Percentiles rank a stretch among this genome's conserved stretches.
Conservation (phyloP, 2,113 vertebrate species). For the Telmatochromis bifrenatus region DNA sequence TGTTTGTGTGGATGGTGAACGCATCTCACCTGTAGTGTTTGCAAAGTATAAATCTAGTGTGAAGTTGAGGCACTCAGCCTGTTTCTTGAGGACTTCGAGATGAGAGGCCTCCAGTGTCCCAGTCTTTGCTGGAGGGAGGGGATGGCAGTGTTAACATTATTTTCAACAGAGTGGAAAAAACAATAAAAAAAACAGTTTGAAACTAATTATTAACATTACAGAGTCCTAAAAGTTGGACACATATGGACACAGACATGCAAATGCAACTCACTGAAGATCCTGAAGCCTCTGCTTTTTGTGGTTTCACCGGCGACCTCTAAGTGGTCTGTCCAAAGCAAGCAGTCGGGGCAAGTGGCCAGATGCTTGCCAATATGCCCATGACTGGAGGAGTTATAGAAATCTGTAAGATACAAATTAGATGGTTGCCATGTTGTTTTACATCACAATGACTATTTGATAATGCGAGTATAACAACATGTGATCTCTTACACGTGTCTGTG, state of each 20-base stretch:
- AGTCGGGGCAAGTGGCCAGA: constrained; percentile 27
- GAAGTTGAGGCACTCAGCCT: constrained; percentile 35
- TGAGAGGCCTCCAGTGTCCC: background rate
- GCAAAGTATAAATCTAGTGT: background rate
- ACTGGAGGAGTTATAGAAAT: background rate
- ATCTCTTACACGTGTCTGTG: constrained; percentile 2
- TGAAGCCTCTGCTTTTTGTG: background rate
- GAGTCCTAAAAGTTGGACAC: background rate
- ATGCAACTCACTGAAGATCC: constrained; percentile 26
- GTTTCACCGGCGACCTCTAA: fast-evolving
- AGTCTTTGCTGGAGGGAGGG: constrained; percentile 2
- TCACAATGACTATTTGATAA: background rate
- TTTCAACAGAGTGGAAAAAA: background rate
- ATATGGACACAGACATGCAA: background rate
- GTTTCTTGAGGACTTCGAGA: constrained; percentile 20
- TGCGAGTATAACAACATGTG: background rate
- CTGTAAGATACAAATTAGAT: background rate
- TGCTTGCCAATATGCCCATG: background rate
- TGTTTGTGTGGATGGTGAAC: background rate
- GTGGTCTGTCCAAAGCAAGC: constrained; percentile 17
- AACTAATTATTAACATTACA: background rate
- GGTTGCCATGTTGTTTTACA: background rate
- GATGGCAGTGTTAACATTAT: background rate
- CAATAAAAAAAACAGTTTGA: background rate
- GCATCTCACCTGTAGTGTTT: background rate